Conservation (phyloP, 1,140 invertebrate species). For the Neelides sp. region DNA sequence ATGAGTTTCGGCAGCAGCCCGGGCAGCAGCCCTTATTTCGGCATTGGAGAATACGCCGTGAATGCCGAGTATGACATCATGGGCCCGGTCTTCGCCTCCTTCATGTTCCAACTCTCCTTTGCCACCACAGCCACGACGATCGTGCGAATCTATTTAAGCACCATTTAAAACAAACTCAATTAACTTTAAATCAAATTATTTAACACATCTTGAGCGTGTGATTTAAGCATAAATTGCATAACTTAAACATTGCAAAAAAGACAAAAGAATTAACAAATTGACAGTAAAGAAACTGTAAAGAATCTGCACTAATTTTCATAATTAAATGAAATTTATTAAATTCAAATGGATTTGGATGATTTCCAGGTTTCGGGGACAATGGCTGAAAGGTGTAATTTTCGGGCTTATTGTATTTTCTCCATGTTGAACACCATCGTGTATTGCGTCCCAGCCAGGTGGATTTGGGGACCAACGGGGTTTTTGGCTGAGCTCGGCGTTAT, state of each 20-base stretch:
- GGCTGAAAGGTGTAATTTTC: conserved; percentile 59
- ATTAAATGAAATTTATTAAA: not conserved
- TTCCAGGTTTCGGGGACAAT: conserved; percentile 39
- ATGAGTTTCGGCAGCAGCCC: conserved; percentile 65
- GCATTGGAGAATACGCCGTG: conserved; percentile 43
- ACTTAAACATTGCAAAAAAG: not conserved
- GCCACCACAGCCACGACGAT: conserved; percentile 85
- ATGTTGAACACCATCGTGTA: conserved; percentile 80
- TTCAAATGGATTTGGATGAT: not conserved
- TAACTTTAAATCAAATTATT: no score
- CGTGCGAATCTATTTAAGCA: conserved; percentile 42
- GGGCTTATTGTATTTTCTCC: conserved; percentile 80
- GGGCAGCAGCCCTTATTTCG: conserved; percentile 55
- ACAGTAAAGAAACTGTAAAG: no score
- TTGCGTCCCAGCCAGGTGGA: conserved; percentile 58
- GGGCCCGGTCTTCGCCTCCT: conserved; percentile 29
- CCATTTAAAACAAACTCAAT: no score
- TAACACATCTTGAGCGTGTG: no score
- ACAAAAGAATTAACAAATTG: not conserved
- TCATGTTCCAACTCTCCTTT: conserved; percentile 54
- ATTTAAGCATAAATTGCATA: not conserved
- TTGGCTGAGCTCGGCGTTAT: conserved; percentile 39
- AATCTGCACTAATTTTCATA: not conserved
- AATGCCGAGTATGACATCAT: conserved; percentile 34
- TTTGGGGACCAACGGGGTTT: conserved; percentile 43